Base-by-base conservation (phyloP, 2,113 vertebrate genomes). In the Procavia capensis region DNA sequence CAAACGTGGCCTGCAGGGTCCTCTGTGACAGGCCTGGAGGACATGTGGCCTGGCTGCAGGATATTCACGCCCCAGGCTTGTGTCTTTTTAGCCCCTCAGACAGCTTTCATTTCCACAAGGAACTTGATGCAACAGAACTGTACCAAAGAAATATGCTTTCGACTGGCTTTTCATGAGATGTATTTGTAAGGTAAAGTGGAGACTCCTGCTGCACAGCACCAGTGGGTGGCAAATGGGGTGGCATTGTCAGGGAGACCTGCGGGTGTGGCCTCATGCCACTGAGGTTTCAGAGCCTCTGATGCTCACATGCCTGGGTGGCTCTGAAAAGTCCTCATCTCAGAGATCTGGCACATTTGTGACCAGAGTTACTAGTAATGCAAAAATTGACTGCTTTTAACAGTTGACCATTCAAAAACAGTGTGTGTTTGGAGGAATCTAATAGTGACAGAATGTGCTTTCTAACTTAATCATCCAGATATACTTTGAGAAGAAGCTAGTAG, bases 101-200 rank as follows among this genome's bases (percentile, higher is more conserved):
- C 66, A 36, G 31, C 10, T 3, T 45, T 34, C 36, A 9, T 6
- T 29, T 2, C 68, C 68, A 5, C 57, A 5, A 36, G 66, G n/a
- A 6, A 0, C 7, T 36, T 43, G 3, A 25, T 59, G 43, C 13
- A 25, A 29, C 57, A 36, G n/a, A 19, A 25, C 11, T 5, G 4
- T 31, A n/a, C 10, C 9, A 5, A 36, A 29, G 17, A 39, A 29
- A 6, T 16, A 7, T 1, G 16, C 34, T n/a, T 36, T 31, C 9
- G 4, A 24, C 1, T 4, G 0, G 19, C 31, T 59, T 57, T 36
- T 20, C 66, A n/a, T 0, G 0, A 5, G 7, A 0, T 0, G 24
- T 9, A 24, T 16, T 80, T 81, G 43, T 75, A 64, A 54, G 41
- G n/a, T 43, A 9, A 64, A 85, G 45, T 75, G 66, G 75, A 0